Evolutionary conservation across 2,888 invertebrate species (phyloP).

Genomic region (Cephus nigrinus): DNA sequence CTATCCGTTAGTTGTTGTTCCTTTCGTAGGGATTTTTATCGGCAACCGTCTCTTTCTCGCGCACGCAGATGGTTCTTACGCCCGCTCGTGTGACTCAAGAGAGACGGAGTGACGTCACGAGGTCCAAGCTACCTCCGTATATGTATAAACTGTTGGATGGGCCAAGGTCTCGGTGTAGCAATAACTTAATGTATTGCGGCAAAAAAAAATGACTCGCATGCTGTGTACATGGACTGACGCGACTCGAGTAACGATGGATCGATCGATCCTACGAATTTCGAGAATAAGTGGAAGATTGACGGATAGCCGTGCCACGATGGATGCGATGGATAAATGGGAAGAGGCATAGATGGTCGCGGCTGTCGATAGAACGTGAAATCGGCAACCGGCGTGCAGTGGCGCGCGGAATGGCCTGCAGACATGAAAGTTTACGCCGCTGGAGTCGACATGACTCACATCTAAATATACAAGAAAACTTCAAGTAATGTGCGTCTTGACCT

Average conservation of each 20-base stretch:
- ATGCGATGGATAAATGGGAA: not conserved
- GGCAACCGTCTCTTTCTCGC: not conserved
- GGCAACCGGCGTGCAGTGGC: not conserved
- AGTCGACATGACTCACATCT: conserved; percentile 50
- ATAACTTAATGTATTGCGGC: conserved; percentile 19
- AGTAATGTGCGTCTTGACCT: conserved; percentile 37
- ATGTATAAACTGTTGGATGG: conserved; percentile 58
- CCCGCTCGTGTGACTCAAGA: conserved; percentile 45
- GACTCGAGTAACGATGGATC: not conserved
- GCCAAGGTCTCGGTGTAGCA: conserved; percentile 54
- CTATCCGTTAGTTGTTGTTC: not conserved
- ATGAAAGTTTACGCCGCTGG: conserved; percentile 11
- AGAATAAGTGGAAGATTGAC: too few relatives aligned
- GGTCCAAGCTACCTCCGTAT: conserved; percentile 56
- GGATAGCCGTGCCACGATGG: not conserved
- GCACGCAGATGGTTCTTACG: conserved; percentile 7
- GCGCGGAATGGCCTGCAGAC: not conserved
- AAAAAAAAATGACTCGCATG: too few relatives aligned
- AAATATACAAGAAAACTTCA: conserved; percentile 39
- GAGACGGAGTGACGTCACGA: conserved; percentile 55
- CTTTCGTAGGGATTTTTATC: too few relatives aligned
- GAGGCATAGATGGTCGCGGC: not conserved
- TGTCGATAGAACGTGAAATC: not conserved
- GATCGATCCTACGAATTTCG: not conserved
- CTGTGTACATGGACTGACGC: too few relatives aligned